Evolutionary conservation across 2,113 vertebrate species (phyloP), one percentile per base, ranked within the genome.

Genomic region (Cyphomyrus plagiostoma): DNA sequence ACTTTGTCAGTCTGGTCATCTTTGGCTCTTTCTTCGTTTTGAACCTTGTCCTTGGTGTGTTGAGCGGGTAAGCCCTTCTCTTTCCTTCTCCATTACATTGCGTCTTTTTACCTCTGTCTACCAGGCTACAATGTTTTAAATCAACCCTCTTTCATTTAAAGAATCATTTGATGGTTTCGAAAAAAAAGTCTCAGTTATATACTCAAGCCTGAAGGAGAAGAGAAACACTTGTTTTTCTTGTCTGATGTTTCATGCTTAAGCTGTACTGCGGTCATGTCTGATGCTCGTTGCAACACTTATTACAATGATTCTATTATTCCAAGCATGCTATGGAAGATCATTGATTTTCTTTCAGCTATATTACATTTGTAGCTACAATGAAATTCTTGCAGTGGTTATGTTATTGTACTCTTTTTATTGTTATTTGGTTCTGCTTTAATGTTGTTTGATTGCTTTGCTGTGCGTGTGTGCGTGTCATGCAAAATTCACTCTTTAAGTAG

Each of bases 1-100:
- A 99, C 97, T 99, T 99, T 98, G 98, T 99, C 96, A 99, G 98
- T 98, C 98, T 99, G 96, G 98, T 99, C 97, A 99, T 99, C 98
- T 99, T 99, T 97, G 98, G 98, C 96, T 99, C 98, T 97, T 99
- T 99, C 98, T 99, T 99, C 96, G 98, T 99, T 96, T 97, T 99
- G 96, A 99, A 99, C 97, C 98, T 99, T 98, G 98, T 99, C 96
- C 97, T 99, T 96, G 98, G 98, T 98, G 98, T 99, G 96, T 97
- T 99, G 97, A 99, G 98, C 96, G 98, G 98, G 98, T 99, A 99
- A 84, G 88, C 74, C 49, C 62, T 19, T 62, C 19, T 23, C 52
- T 17, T 48, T 48, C 26, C 48, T 48, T 35, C 49, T 5, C 49
- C 10, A 26, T 10, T 23, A 42, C 3, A 50, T 53, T 52, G 50